Evolutionary conservation across 2,797 vertebrate species (phyloP).

Genomic region (Pipistrellus pipistrellus): DNA sequence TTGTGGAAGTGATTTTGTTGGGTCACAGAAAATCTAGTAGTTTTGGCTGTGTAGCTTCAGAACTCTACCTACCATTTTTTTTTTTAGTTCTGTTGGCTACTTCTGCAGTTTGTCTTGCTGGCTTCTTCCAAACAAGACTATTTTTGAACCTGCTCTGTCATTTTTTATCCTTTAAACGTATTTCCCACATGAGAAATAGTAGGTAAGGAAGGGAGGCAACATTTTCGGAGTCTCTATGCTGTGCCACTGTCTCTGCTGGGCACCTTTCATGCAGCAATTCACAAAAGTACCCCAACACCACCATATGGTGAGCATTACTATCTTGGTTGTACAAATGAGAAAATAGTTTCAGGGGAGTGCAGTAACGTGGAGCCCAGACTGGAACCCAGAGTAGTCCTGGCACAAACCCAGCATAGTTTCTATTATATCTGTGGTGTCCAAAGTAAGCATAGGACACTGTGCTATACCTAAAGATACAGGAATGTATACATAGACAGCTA

Average conservation of each 20-base stretch:
- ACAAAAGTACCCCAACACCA: neutral
- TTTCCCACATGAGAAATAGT: neutral
- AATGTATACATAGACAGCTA: neutral
- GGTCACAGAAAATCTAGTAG: neutral
- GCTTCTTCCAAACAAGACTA: neutral
- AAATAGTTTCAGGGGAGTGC: neutral
- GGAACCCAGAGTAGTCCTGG: too few species aligned
- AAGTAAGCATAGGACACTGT: neutral
- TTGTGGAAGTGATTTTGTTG: neutral
- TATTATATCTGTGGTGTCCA: neutral
- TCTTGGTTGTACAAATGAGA: neutral
- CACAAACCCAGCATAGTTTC: neutral
- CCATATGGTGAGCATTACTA: neutral
- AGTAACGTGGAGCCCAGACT: neutral
- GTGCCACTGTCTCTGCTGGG: neutral
- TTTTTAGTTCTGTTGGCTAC: neutral
- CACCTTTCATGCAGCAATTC: neutral
- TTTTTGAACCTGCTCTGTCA: neutral
- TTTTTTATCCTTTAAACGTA: neutral
- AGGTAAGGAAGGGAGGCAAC: neutral
- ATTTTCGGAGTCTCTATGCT: neutral
- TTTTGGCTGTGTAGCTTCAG: neutral
- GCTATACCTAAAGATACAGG: neutral
- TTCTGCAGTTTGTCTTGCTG: slow-evolving; percentile 2
- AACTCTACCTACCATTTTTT: neutral